Base-by-base conservation (phyloP, 2,888 invertebrate species). In the Camptogramma bilineatum region DNA sequence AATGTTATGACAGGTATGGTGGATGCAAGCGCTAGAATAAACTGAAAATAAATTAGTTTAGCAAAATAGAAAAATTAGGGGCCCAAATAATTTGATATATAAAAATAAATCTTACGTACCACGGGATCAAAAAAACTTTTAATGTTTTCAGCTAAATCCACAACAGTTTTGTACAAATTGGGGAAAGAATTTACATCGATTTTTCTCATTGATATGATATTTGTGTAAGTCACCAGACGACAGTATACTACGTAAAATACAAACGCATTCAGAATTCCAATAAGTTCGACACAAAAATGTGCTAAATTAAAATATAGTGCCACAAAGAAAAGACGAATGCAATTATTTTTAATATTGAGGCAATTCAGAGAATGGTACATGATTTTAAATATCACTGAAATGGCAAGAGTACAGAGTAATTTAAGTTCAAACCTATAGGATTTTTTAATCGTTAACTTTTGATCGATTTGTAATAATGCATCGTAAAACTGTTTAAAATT, bases 401-500 rank as follows among this genome's bases (percentile, higher is more conserved):
- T 42, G 8, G 21, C 13, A 39, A 39, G 13, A 13, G 13, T 13
- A 13, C 9, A 9, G 13, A 39, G 10, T 2, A 39, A 13, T 13
- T 13, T 54, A 0, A 44, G 17, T 24, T 54, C 24, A 44, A 54
- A 54, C 17, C 53, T 24, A 4, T 44, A 54, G 4, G 44, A 8
- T 24, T 54, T 54, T 24, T 16, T 16, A 10, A 44, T 16, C 17
- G 28, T 54, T 21, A 54, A 16, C 9, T 17, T 54, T 24, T 16
- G 1, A 54, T 54, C 53, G 1, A 54, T 44, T 7, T 1, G 8
- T 44, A 10, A 17, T 13, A 54, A n/a, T 10, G 24, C 17, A 17
- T 54, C 53, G 17, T 54, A 54, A 24, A 54, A 54, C 44, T 24
- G 17, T 28, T 54, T 54, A 16, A 54, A 47, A 47, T n/a, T 47